Base-by-base conservation (phyloP, 2,888 invertebrate genomes). In the Sialis lutaria region DNA sequence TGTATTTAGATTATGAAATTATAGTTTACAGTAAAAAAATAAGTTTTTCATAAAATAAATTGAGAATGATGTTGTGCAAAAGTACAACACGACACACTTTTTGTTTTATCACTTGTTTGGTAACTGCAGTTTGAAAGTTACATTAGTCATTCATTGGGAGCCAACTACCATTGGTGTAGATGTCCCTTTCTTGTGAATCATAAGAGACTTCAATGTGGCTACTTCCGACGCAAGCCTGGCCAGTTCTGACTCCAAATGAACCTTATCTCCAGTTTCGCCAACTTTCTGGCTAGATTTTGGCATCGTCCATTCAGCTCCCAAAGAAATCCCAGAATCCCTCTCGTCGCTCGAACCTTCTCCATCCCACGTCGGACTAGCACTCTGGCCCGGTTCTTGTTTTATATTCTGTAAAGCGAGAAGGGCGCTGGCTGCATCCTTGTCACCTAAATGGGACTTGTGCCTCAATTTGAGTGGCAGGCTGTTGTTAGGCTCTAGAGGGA, bases 341-440 rank as follows among this genome's bases (percentile, higher is more conserved):
- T 90, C 90, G 62, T 90, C 90, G 57, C 88, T 87, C 48, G 88
- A 89, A 33, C 89, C 89, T 58, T 90, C 89, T 33, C 82, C 86
- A 63, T 88, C 88, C 82, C 87, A 87, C 0, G 86, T 82, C 4
- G 84, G 84, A 8, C 86, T 84, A 10, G 84, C 83, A 40, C 82
- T 71, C 44, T 79, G 77, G 30, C 79, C 82, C 0, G 87, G 86
- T 63, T 89, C 89, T 60, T 87, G 86, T 62, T 89, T 88, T 60
- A 88, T 85, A 59, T 85, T 83, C 60, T 87, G 87, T 42, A 87
- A 73, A 39, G 83, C 82, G n/a, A 86, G 72, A 48, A 85, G 72
- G 9, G 84, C 85, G 50, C 75, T 77, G 49, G 87, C 86, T 7
- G 88, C 88, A 61, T 90, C 90, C 62, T 88, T 88, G 61, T 90